Conservation (phyloP, 2,888 invertebrate genomes). For the Spialia ferax region DNA sequence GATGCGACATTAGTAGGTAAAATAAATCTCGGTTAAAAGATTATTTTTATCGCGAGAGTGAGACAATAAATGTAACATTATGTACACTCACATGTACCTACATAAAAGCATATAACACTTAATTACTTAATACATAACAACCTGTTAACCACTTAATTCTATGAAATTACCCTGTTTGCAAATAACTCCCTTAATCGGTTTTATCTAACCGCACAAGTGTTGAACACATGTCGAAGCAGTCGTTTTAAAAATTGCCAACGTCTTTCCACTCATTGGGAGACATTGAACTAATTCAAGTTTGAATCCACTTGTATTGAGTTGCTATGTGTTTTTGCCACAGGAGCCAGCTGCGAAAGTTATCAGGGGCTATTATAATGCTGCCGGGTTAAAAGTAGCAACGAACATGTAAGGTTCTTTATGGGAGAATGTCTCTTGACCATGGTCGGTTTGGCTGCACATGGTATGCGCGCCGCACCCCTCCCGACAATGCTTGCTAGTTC, state of each 20-base stretch:
- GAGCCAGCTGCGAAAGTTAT: constrained; percentile 65
- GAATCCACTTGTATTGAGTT: constrained; percentile 38
- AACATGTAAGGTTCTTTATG: constrained; percentile 56
- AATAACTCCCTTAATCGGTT: constrained; percentile 30
- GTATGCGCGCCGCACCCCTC: constrained; percentile 66
- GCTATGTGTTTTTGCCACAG: constrained; percentile 59
- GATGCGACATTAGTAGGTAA: no score
- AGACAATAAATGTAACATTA: no score
- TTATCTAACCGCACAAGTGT: constrained; percentile 31
- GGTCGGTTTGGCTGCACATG: constrained; percentile 64
- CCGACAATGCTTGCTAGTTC: constrained; percentile 59
- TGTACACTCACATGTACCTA: no score
- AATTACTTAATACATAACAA: no score
- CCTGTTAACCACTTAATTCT: constrained; percentile 15
- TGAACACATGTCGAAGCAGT: constrained; percentile 31
- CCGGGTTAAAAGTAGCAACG: constrained; percentile 56
- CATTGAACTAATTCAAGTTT: constrained; percentile 44
- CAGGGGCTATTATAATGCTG: constrained; percentile 63
- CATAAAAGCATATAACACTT: no score
- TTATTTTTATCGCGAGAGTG: no score
- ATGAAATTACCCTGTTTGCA: constrained; percentile 10
- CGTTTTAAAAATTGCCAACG: constrained; percentile 15
- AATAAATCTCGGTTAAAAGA: no score
- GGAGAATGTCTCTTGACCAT: constrained; percentile 55
- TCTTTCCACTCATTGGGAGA: constrained; percentile 20